Evolutionary conservation across 2,888 invertebrate genomes (phyloP), one percentile per base, ranked within the genome.

Genomic region (Apamea sordens): DNA sequence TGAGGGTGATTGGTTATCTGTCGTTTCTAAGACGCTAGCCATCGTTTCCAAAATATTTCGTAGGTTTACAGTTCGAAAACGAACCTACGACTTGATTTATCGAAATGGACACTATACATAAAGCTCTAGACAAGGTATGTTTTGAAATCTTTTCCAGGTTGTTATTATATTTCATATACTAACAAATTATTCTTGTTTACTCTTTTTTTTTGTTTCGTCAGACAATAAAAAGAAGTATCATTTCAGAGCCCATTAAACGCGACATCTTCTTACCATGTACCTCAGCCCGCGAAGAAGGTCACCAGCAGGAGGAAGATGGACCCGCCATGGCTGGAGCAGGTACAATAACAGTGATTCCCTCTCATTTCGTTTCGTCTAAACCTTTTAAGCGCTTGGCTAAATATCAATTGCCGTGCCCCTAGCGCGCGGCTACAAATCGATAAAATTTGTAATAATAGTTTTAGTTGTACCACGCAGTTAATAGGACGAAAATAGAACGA

Each of bases 291-390:
- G 3, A 91, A 89, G 61, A 92, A 89, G 47, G 36, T 88, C 0
- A 56, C 89, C 0, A 65, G 90, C 0, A 90, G 76, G 77, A 94
- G 96, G 79, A 97, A 96, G 84, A 96, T 96, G 84, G 97, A 97
- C 28, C 98, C 98, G 0, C 97, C 98, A 0, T 98, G 98, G 98
- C 92, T 98, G 90, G 97, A 98, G 83, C 96, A 97, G 73, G 97
- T 96, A 86, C 5, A 24, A 41, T 28, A n/a, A 59, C 41, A n/a
- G n/a, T 2, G 11, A n/a, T 6, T 53, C 10, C n/a, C 0, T 2
- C 15, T 56, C 5, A 65, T 53, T n/a, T n/a, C n/a, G n/a, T n/a
- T n/a, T n/a, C n/a, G n/a, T n/a, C n/a, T n/a, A n/a, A n/a, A n/a
- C n/a, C n/a, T n/a, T n/a, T n/a, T n/a, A n/a, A n/a, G n/a, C n/a